These are phyloP conservation scores for Phragmatobia fuliginosa DNA, from an alignment of 2,888 invertebrate species.

Conservation along the genomic window DNA sequence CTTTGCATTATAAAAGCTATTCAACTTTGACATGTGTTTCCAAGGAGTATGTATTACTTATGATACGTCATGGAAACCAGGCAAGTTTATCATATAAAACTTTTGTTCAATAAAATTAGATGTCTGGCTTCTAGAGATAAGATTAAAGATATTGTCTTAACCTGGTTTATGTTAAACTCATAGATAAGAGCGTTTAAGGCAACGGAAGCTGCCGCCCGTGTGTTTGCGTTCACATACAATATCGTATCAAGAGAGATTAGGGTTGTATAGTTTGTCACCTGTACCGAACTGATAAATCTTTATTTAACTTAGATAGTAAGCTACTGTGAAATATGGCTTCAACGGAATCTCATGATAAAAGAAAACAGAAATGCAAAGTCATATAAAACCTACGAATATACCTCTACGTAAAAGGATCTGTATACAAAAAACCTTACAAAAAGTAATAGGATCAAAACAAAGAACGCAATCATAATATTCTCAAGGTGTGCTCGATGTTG, in stretches of 20 bases:
- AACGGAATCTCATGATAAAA: slow-evolving; percentile 10
- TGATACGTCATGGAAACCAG: not conserved
- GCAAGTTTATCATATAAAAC: slow-evolving; percentile 7
- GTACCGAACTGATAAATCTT: slow-evolving; percentile 75
- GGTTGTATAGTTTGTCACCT: slow-evolving; percentile 78
- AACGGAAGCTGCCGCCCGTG: slow-evolving; percentile 79
- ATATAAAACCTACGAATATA: not conserved
- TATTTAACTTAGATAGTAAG: slow-evolving; percentile 75
- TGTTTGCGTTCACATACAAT: slow-evolving; percentile 76
- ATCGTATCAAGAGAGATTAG: slow-evolving; percentile 79
- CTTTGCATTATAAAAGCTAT: not conserved
- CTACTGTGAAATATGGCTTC: slow-evolving; percentile 61
- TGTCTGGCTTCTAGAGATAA: slow-evolving; percentile 42
- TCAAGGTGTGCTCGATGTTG: slow-evolving; percentile 6
- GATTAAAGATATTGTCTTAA: slow-evolving; percentile 62
- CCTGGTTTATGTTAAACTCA: slow-evolving; percentile 61
- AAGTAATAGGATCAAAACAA: slow-evolving; percentile 5
- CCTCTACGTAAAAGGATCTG: not conserved
- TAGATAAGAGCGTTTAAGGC: slow-evolving; percentile 76
- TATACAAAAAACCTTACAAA: not conserved
- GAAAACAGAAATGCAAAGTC: slow-evolving; percentile 1
- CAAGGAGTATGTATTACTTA: not conserved
- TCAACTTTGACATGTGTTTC: not conserved
- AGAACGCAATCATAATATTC: slow-evolving; percentile 1
- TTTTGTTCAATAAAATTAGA: slow-evolving; percentile 25